phyloP scores from a whole-genome alignment of 1,140 invertebrate genomes.

The Globodera rostochiensis region DNA sequence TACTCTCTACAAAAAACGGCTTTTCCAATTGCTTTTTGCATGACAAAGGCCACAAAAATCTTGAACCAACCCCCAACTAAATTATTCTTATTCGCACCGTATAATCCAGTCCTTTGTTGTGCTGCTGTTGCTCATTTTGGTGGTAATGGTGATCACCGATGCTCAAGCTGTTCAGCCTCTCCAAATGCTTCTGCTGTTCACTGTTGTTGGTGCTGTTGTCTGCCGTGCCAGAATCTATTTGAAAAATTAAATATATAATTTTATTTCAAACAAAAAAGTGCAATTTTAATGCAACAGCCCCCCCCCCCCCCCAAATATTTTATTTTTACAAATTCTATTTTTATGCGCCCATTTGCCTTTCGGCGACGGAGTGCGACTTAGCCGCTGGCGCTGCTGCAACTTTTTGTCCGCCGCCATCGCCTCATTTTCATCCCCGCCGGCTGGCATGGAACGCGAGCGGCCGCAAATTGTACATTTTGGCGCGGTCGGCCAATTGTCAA shows the following conservation, averaged over 20 bases:
- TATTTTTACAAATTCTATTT: not conserved
- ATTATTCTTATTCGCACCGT: no score
- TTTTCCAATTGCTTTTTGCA: no score
- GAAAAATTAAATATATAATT: no score
- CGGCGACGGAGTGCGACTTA: not conserved
- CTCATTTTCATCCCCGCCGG: not conserved
- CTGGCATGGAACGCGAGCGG: not conserved
- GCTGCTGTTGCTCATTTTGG: not conserved
- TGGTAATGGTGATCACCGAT: not conserved
- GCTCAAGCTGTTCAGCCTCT: no score
- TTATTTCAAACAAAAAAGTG: not conserved
- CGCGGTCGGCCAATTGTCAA: conserved; percentile 39
- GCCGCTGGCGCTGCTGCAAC: not conserved
- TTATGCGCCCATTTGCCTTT: not conserved
- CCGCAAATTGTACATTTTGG: conserved; percentile 37
- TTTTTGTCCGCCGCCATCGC: not conserved
- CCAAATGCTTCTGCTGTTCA: no score
- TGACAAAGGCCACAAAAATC: no score
- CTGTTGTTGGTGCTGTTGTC: no score
- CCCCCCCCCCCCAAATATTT: not conserved
- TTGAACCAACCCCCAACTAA: no score
- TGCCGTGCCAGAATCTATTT: no score
- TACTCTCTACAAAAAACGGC: no score
- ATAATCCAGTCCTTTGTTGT: not conserved
- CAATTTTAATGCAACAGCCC: not conserved